Base-by-base conservation (phyloP, 37 sponge, comb jelly and placozoan genomes). In the Axinella damicornis region DNA sequence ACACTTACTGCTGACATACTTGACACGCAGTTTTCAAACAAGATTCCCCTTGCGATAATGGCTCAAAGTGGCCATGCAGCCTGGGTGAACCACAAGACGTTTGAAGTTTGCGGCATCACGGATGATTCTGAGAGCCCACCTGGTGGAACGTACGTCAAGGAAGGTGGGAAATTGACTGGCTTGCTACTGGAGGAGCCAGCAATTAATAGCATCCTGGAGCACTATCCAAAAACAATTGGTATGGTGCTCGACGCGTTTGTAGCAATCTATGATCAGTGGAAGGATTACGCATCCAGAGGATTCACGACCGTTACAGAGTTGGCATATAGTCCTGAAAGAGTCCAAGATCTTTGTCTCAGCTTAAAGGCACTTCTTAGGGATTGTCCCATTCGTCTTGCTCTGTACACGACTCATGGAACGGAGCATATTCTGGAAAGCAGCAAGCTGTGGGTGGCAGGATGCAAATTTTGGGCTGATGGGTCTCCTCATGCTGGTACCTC, bases 291-390 rank as follows among this genome's bases (percentile, higher is more conserved):
- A 0, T 28, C 37, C 35, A 30, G 65, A 17, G 92, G 92, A 33
- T 86, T 79, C 59, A 91, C 92, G 16, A 91, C 92, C n/a, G 77
- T 91, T 19, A 81, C 87, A n/a, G 92, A 91, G 25, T 18, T 91
- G 37, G 46, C 46, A 12, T 46, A 46, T 46, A 25, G 11, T 39
- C 79, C 80, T 20, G 52, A 76, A 25, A 46, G 46, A 19, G 69
- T 33, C 24, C n/a, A 30, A 39, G 69, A 52, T 63, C 57, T 54
- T 65, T 30, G 32, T 35, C 32, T 70, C 60, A 22, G 22, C 24
- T 30, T 25, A 15, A 28, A 25, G 4, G 37, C 27, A 53, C 53
- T 22, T 24, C 53, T 22, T 18, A 27, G 34, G 36, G 38, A 25
- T 24, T 2, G 15, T 4, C 74, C 53, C 6, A 24, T 73, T 13